Conservation (phyloP, 2,888 invertebrate genomes). For the Pachydiplax longipennis region DNA sequence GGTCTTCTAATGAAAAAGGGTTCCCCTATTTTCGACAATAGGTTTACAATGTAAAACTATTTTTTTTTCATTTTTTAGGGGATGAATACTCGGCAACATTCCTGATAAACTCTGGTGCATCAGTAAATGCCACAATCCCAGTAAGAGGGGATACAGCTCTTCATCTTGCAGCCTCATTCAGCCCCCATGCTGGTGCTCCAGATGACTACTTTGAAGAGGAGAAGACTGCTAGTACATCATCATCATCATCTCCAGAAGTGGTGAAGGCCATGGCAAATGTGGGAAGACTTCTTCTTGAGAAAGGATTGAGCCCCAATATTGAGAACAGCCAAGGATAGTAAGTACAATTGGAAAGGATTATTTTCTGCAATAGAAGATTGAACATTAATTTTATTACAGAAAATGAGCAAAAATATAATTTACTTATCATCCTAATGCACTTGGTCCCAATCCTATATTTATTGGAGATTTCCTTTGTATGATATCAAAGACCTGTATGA, state of each 20-base stretch:
- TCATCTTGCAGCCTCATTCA: constrained; percentile 75
- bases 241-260: constrained; percentile 66
- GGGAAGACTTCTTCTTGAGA: constrained; percentile 74
- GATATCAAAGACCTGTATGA: no score
- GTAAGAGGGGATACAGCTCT: constrained; percentile 81
- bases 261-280: constrained; percentile 71
- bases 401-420: no score
- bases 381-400: no score
- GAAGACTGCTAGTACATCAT: constrained; percentile 52
- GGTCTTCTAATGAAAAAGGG: no score
- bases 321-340: constrained; percentile 86
- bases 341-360: constrained; percentile 57
- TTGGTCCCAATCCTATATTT: no score
- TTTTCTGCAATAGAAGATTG: neutral
- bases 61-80: constrained; percentile 57
- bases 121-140: constrained; percentile 64
- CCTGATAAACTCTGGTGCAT: constrained; percentile 79
- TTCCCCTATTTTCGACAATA: no score
- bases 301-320: constrained; percentile 80
- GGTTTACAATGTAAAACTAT: neutral
- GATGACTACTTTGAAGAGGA: constrained; percentile 50
- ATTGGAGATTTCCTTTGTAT: no score
- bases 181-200: constrained; percentile 54
- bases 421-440: no score
- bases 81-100: constrained; percentile 86